Evolutionary conservation across 1,140 invertebrate genomes (phyloP).

Genomic region (Mycetomoellerius zeteki): DNA sequence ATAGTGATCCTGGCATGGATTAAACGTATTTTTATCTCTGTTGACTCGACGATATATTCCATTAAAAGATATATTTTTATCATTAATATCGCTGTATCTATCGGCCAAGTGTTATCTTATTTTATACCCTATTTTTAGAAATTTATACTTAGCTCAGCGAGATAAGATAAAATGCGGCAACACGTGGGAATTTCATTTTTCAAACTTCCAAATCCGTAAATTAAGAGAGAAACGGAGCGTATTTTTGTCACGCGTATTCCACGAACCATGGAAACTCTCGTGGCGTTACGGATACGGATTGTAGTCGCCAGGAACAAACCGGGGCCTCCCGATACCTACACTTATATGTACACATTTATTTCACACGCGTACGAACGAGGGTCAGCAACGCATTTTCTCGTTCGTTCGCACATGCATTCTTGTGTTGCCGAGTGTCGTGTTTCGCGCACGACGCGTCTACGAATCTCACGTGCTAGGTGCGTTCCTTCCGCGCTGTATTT

Average conservation of each 20-base stretch:
- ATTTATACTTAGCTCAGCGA: not conserved
- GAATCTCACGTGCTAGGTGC: constrained; percentile 30
- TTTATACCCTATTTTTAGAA: not conserved
- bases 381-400: constrained; percentile 40
- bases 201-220: constrained; percentile 1
- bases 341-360: not conserved
- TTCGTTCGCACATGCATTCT: constrained; percentile 45
- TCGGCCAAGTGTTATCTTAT: constrained; percentile 18
- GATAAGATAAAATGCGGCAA: constrained; percentile 4
- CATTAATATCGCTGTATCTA: not conserved
- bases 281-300: constrained; percentile 4
- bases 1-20: not conserved
- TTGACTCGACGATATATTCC: not conserved
- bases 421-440: constrained; percentile 24
- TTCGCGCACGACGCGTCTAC: constrained; percentile 40
- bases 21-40: not conserved
- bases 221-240: not conserved
- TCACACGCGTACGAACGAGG: not conserved
- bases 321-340: not conserved
- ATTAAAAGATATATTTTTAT: not conserved
- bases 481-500: constrained; percentile 20
- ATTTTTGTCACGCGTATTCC: constrained; percentile 3
- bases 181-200: constrained; percentile 4
- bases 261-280: constrained; percentile 4
- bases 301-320: not conserved